Conservation (phyloP, 2,888 invertebrate species). For the Dioctria rufipes region DNA sequence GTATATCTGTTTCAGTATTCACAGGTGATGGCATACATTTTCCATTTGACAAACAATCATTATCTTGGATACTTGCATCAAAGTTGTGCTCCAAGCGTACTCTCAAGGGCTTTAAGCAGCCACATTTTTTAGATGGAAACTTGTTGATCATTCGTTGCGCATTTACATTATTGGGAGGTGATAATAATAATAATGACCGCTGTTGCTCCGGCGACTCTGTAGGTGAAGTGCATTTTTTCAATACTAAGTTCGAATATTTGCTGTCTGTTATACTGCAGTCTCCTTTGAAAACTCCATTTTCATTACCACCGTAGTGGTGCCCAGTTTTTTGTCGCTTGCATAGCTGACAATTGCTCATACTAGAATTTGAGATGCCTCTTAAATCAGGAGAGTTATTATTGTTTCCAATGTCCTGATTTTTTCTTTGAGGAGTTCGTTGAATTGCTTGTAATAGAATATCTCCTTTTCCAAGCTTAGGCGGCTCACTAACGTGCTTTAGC, state of each 20-base stretch:
- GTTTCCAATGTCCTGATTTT: constrained; percentile 67
- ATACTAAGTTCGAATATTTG: background rate
- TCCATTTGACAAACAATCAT: constrained; percentile 19
- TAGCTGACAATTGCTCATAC: constrained; percentile 67
- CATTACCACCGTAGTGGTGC: constrained; percentile 64
- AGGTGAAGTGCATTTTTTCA: background rate
- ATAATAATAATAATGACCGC: too few species aligned
- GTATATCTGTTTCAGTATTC: background rate
- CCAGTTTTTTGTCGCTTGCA: constrained; percentile 71
- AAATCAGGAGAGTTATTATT: constrained; percentile 63
- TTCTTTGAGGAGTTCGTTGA: constrained; percentile 72
- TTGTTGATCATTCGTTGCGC: background rate
- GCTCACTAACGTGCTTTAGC: constrained; percentile 53
- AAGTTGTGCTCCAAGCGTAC: background rate
- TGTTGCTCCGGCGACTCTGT: background rate
- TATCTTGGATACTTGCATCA: background rate
- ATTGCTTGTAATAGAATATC: constrained; percentile 75
- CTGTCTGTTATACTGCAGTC: constrained; percentile 10
- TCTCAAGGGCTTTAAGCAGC: constrained; percentile 24
- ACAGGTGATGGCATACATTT: constrained; percentile 41
- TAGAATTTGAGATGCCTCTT: constrained; percentile 43
- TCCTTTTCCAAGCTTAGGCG: constrained; percentile 71
- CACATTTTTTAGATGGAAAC: constrained; percentile 20
- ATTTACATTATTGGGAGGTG: background rate
- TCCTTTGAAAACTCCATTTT: constrained; percentile 32